Base-by-base conservation (phyloP, 2,113 vertebrate species). In the Pseudorasbora parva region DNA sequence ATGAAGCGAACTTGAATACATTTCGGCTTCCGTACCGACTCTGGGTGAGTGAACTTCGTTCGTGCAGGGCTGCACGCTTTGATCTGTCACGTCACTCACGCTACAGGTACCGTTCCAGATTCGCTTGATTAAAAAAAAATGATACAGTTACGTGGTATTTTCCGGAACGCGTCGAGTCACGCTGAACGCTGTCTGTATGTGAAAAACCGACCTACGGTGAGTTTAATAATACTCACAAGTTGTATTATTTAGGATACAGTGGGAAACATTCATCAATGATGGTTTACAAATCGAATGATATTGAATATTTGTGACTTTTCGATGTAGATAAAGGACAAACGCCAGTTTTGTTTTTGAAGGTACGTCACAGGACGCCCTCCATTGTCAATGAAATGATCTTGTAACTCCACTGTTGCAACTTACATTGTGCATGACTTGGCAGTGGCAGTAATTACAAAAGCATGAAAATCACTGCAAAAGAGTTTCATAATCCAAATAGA, bases 21-120 rank as follows among this genome's bases (percentile, higher is more conserved):
- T 68, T 5, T 62, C 62, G 82, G 86, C 72, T 77, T 87, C 82
- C 82, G 82, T 84, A 84, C 15, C 25, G 23, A 2, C 47, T 33
- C 6, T 69, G 15, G 30, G 27, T 59, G 15, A 51, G 27, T 59
- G 17, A n/a, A 54, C 43, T n/a, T 15, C 17, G 62, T 21, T 49
- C 56, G 30, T 30, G 30, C 30, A 15, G 41, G 2, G 0, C 41
- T 49, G 77, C 77, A 49, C 59, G 56, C n/a, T 64, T 23, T 27
- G 23, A 30, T 14, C 21, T 78, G 15, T 15, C 45, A 49, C 21
- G 57, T 49, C 43, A 30, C 17, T 66, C 41, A 21, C 8, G n/a
- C 59, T 49, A 17, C 23, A 59, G 62, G 5, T 78, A 51, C 21
- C 23, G n/a, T 45, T 66, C 19, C 21, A 25, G 33, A 62, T n/a